Conservation (phyloP, 2,113 vertebrate species). For the Tamias sibiricus region DNA sequence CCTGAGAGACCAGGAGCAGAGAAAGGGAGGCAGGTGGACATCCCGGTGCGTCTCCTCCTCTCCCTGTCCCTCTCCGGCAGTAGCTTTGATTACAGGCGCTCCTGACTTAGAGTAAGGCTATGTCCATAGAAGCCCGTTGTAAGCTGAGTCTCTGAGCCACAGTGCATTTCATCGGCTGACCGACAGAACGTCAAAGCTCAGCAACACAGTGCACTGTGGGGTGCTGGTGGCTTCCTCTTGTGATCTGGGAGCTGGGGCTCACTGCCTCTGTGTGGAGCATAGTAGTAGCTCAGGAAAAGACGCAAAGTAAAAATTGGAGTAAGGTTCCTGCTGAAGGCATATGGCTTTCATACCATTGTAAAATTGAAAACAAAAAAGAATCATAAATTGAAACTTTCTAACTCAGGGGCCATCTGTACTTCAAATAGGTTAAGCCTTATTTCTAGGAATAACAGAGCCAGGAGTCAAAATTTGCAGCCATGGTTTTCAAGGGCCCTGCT, state of each 20-base stretch:
- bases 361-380: neutral
- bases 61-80: neutral
- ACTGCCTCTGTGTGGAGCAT: neutral
- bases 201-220: no score
- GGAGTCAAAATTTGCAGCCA: neutral
- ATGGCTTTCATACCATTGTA: neutral
- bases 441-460: neutral
- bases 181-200: neutral
- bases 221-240: neutral
- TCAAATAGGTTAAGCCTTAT: neutral
- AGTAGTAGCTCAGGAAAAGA: neutral
- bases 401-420: neutral
- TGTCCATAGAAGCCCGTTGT: neutral
- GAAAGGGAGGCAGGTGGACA: no score
- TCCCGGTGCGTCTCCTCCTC: neutral
- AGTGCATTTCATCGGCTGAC: neutral
- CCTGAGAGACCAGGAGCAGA: no score
- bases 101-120: neutral
- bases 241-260: neutral
- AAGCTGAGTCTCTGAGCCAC: neutral
- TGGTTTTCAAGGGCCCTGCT: neutral
- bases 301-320: neutral
- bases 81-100: neutral
- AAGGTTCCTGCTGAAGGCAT: no score
- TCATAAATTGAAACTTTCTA: neutral